Percentiles rank a stretch among this genome's conserved stretches.
phyloP scores from a whole-genome alignment of 2,797 vertebrate species.

The Enteromius radiatus region DNA sequence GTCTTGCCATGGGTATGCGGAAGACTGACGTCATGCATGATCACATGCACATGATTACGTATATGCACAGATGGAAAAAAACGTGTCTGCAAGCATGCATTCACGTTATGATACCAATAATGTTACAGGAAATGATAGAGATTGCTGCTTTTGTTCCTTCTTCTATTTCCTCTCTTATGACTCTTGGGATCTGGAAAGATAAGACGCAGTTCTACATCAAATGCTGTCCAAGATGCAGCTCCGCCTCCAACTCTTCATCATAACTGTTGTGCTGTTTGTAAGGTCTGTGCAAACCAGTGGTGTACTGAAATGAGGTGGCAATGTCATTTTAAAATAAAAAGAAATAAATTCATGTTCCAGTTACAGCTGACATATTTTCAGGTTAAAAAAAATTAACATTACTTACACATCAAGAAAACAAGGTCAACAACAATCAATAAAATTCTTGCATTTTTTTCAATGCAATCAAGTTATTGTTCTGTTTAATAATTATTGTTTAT shows the following conservation, averaged over 20 bases:
- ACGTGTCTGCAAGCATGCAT: background rate
- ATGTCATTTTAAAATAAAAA: background rate
- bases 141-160: conserved; percentile 12
- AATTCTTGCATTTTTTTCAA: background rate
- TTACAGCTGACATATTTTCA: background rate
- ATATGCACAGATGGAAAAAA: conserved; percentile 25
- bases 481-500: background rate
- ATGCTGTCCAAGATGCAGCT: conserved; percentile 20
- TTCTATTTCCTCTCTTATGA: conserved; percentile 26
- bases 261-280: conserved; percentile 18
- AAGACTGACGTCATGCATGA: background rate
- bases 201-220: conserved; percentile 49
- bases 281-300: conserved; percentile 1
- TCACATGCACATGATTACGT: background rate
- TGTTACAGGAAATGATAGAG: background rate
- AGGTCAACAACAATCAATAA: background rate
- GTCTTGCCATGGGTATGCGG: background rate
- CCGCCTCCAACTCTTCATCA: background rate
- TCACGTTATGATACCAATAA: background rate
- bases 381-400: background rate
- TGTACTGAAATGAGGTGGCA: background rate
- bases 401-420: background rate
- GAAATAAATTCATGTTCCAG: background rate
- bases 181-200: conserved; percentile 45
- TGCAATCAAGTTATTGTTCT: background rate